Base-by-base conservation (phyloP, 2,113 vertebrate species). In the Barbus barbus region DNA sequence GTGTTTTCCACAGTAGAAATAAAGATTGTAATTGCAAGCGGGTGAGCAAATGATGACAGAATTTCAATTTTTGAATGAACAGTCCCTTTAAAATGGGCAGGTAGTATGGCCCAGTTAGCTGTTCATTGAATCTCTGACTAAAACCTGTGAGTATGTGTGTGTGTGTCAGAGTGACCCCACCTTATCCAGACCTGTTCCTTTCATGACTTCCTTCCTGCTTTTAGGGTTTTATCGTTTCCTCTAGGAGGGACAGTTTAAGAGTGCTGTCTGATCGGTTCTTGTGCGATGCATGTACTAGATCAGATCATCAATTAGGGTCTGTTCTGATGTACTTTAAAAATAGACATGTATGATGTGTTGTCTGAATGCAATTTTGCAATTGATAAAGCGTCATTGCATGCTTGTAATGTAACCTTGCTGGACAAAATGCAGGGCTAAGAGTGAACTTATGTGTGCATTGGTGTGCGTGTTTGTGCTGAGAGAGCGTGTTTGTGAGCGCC, bases 121-220 rank as follows among this genome's bases (percentile, higher is more conserved):
- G 60, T 67, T 77, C 31, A 46, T 20, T 31, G 26, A 71, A 20
- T 73, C 18, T 65, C 41, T 26, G 4, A 81, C 44, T 46, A 28
- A 26, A 75, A 24, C 76, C 38, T 53, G 18, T 20, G 51, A 22
- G 51, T 9, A 26, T 16, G 48, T 46, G 36, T 22, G 44, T 48
- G 74, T 61, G 79, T 81, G 76, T 61, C 33, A 36, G 22, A 24
- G 22, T 28, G 79, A 86, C 78, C 73, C 44, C 78, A 69, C 76
- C 58, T 77, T 36, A 86, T 56, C 78, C 79, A 79, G 78, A 83
- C 84, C 82, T 41, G 33, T 36, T 60, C 38, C 56, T 89, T 87
- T 86, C 84, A 87, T 69, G 56, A 74, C 86, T 87, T 83, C 77
- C 84, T 86, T 89, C 88, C 85, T 87, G 83, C 73, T 80, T 31